Base-by-base conservation (phyloP, 2,797 vertebrate species). In the Oreortyx pictus region DNA sequence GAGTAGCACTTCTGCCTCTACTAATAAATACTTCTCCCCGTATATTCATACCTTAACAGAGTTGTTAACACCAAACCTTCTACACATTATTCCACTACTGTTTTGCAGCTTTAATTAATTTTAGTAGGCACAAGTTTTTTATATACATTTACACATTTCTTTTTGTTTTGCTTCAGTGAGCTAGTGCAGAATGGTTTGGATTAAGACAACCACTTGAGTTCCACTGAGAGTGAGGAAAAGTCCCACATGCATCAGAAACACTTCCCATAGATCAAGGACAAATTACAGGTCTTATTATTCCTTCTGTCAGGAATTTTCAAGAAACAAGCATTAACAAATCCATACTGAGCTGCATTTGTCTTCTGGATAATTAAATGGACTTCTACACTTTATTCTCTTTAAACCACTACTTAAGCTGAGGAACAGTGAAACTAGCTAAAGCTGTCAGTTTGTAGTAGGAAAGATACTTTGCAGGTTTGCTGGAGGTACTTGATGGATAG, bases 281-380 rank as follows among this genome's bases (percentile, higher is more conserved):
- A 82, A 72, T 31, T 2, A 57, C 1, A 74, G 39, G 7, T 68
- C 31, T 76, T 68, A 49, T n/a, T 77, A 88, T 57, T 90, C 35
- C 9, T 82, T 74, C 54, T 76, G 44, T 44, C 64, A 60, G 60
- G 35, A 81, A 59, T 74, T 84, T 74, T 82, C 22, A 82, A 82
- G 62, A 56, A 88, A 74, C 2, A 77, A 84, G 61, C 31, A 65
- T 65, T 65, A 91, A 54, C 7, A 71, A 94, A 90, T 80, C 61
- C 43, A 54, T 29, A 43, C 7, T 17, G 61, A 92, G 37, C 13
- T 29, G 10, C 5, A 74, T 56, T 91, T 86, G 43, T 76, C 54
- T 87, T 96, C 65, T 29, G 13, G 35, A 41, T 78, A 86, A 91
- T 81, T 91, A 89, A 81, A 75, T 9, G 22, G 41, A 39, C 35